Percentiles rank a stretch among this genome's conserved stretches.
Conservation (phyloP, 2,797 vertebrate species). For the Taenioides sp. region DNA sequence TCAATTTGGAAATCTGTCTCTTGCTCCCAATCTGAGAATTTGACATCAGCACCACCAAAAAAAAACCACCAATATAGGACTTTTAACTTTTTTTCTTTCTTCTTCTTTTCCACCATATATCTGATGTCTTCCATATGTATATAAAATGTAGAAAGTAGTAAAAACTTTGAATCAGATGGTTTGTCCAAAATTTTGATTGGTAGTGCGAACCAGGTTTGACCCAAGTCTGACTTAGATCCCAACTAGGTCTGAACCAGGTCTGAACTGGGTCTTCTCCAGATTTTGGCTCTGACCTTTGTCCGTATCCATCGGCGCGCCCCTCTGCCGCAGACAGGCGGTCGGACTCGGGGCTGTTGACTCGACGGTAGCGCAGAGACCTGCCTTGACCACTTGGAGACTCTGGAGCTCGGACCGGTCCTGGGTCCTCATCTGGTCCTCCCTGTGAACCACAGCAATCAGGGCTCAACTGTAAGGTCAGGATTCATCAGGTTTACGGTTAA, state of each 20-base stretch:
- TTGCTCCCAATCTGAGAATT: too few species aligned
- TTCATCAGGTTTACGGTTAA: too few species aligned
- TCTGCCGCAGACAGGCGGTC: conserved; percentile 91
- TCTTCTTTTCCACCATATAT: too few species aligned
- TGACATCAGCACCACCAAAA: too few species aligned
- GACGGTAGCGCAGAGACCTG: conserved; percentile 87
- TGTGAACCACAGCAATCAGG: conserved; percentile 45
- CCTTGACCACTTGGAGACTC: conserved; percentile 88
- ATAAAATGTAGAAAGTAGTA: too few species aligned
- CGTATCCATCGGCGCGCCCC: conserved; percentile 84
- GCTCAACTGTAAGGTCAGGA: not conserved
- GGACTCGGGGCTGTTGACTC: conserved; percentile 93
- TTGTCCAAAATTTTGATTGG: too few species aligned
- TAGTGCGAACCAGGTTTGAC: not conserved
- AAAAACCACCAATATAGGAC: too few species aligned
- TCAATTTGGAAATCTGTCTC: too few species aligned
- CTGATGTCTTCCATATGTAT: too few species aligned
- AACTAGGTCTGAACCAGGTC: not conserved
- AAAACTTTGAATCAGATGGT: too few species aligned
- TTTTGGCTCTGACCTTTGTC: conserved; percentile 80
- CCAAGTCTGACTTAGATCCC: not conserved
- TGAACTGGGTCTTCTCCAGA: not conserved
- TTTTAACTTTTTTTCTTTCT: too few species aligned
- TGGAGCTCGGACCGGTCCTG: conserved; percentile 79
- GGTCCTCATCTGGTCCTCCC: conserved; percentile 87